Conservation (phyloP, 1,140 invertebrate species). For the Pantala flavescens region DNA sequence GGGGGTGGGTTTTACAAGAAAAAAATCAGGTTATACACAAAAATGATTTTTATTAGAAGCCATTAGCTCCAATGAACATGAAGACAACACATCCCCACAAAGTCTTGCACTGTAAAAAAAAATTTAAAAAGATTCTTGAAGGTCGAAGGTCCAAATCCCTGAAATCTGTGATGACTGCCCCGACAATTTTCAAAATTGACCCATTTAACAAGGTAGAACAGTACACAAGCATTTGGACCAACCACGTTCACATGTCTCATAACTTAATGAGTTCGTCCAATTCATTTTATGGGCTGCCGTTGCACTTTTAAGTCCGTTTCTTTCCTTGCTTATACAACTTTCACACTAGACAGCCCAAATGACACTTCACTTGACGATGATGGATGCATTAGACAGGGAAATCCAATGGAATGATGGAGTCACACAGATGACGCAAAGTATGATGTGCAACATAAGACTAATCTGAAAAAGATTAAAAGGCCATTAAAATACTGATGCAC, state of each 20-base stretch:
- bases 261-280: neutral
- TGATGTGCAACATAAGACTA: conserved; percentile 16
- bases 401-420: conserved; percentile 15
- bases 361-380: conserved; percentile 10
- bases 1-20: neutral
- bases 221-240: neutral
- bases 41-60: conserved; percentile 11
- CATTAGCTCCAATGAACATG: conserved; percentile 12
- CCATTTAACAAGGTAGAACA: neutral
- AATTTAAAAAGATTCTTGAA: conserved; percentile 11
- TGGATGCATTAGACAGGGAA: neutral
- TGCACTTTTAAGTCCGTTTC: neutral
- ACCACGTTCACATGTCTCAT: conserved; percentile 1
- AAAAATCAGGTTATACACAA: neutral
- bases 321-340: neutral
- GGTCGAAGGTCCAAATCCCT: conserved; percentile 2
- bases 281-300: neutral
- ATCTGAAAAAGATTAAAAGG: conserved; percentile 13
- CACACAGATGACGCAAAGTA: conserved; percentile 13
- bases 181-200: conserved; percentile 2
- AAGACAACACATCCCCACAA: conserved; percentile 12
- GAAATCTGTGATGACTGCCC: neutral
- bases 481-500: conserved; percentile 17
- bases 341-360: conserved; percentile 2
- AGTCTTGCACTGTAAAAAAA: conserved; percentile 10